phyloP scores from a whole-genome alignment of 2,113 vertebrate genomes.

The Anser cygnoides region DNA sequence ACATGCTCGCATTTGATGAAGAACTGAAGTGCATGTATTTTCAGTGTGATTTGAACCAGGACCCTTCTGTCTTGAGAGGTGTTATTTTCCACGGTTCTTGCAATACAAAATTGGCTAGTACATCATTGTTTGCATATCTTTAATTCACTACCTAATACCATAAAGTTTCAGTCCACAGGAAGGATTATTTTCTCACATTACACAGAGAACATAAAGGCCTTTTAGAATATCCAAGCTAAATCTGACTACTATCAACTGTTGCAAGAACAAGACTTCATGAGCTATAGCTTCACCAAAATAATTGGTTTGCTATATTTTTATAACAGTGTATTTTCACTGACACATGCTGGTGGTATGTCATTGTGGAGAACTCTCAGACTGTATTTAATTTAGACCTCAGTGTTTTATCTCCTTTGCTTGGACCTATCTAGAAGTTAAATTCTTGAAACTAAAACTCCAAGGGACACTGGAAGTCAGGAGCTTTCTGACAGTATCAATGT shows the following conservation, averaged over 20 bases:
- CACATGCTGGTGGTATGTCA: accelerated
- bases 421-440: background rate
- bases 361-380: background rate
- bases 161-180: background rate
- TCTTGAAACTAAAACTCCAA: background rate
- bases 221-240: background rate
- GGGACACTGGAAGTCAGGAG: background rate
- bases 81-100: background rate
- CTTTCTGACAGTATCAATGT: background rate
- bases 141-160: background rate
- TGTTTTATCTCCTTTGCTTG: background rate
- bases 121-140: background rate
- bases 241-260: background rate
- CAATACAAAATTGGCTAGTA: background rate
- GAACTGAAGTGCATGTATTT: background rate
- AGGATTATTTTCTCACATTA: background rate
- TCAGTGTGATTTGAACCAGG: background rate
- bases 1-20: background rate
- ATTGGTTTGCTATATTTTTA: background rate
- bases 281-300: background rate
- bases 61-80: background rate
- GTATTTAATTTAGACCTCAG: background rate
- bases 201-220: background rate
- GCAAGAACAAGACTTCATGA: background rate
- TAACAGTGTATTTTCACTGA: background rate